Evolutionary conservation across 2,113 vertebrate species (phyloP), one percentile per base, ranked within the genome.

Genomic region (Sciurus niger): DNA sequence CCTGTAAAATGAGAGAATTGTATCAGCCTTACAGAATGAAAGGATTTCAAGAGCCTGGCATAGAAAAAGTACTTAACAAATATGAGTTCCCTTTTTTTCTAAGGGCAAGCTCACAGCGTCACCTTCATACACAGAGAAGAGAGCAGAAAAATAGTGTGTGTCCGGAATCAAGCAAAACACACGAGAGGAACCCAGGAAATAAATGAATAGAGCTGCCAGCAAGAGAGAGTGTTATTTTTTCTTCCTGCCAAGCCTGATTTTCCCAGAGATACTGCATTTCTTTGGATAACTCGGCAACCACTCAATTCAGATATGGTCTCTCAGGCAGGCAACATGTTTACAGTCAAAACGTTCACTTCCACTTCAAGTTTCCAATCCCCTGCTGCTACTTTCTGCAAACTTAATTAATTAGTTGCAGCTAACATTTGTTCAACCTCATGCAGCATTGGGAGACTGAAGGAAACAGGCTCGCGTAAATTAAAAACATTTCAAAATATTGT

Each of bases 381-480:
- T 97, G 98, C 98, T 98, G 98, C 96, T 97, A 94, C 96, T 98
- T 97, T 95, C 98, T 94, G 96, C 97, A 97, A 98, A 98, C 97
- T 98, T 97, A 97, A 98, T 98, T 98, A 97, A 98, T 98, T 98
- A 97, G 95, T 97, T 97, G 96, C 86, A 86, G 95, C 96, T 98
- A 98, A 98, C 97, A 98, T 97, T 98, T 98, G 98, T 96, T 96
- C 95, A 97, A 93, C 95, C 97, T 97, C 96, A 84, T 89, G 95
- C 0, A 0, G 80, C 90, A 96, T 80, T 80, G 93, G 88, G 94
- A 97, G 94, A 85, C 88, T 70, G 90, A 93, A 92, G 95, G 82
- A 95, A 95, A 97, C 73, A 89, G 89, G 97, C 43, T 98, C 76
- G 94, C 86, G 7, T 84, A 95, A 94, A 97, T 95, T 94, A 96